Evolutionary conservation across 2,888 invertebrate species (phyloP), one percentile per base, ranked within the genome.

Genomic region (Heterodera filipjevi): DNA sequence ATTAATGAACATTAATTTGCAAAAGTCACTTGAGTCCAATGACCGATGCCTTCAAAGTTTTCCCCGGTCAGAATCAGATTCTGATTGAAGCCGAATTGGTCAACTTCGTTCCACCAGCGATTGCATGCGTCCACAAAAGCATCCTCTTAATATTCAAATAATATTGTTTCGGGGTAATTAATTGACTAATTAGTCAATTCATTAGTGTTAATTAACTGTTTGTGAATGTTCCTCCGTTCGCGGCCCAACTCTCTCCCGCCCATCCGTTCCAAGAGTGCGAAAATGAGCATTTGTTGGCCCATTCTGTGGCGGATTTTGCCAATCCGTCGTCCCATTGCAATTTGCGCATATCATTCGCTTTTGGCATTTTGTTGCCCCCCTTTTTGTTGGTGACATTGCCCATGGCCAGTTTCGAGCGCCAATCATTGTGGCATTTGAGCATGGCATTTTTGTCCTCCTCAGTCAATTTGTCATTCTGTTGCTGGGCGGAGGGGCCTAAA

Each of bases 51-150:
- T 16, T 32, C 33, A 19, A 77, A 71, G 74, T 59, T 76, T 46
- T 27, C 77, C 75, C 59, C 77, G 64, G 44, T 39, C 14, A 81
- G 12, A 19, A 44, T 66, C 35, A 71, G 64, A 33, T 72, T 64
- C 12, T 76, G 32, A 14, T 71, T 72, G 19, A 78, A 27, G 27
- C 84, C 84, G 66, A 76, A 83, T 14, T 82, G 77, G 22, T 76
- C 75, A 14, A 84, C 68, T 74, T 84, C 83, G 10, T 73, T 71
- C 84, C 84, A 84, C 84, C 84, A 84, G 22, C 78, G 75, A 27
- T 76, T 53, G 22, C 80, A 81, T 19, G 82, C 82, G 77, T 81
- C 70, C 30, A 76, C 59, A n/a, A 76, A 32, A 19, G 80, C 66
- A 35, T 49, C 32, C 19, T 66, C 79, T 53, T 33, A 12, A 44